These are phyloP conservation scores for Pinna nobilis DNA, from an alignment of 1,140 invertebrate species.

Conservation along the genomic window DNA sequence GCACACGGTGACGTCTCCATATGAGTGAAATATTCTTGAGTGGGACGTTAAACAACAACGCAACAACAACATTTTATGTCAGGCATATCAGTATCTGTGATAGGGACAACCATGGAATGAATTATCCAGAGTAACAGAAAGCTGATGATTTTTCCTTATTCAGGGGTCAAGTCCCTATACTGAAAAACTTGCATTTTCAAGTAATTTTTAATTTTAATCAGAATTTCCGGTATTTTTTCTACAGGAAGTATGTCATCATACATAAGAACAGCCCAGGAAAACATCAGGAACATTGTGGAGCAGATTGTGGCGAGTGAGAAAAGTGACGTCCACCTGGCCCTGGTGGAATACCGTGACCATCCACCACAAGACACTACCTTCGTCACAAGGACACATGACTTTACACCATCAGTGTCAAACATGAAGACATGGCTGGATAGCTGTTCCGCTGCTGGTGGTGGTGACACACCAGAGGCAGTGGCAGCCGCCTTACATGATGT, in stretches of 20 bases:
- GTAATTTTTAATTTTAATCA: too few species aligned
- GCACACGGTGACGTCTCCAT: too few species aligned
- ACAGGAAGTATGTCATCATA: slow-evolving; percentile 68
- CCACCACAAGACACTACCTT: slow-evolving; percentile 62
- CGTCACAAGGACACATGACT: slow-evolving; percentile 63
- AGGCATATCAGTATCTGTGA: too few species aligned
- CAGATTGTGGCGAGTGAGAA: slow-evolving; percentile 63
- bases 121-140: too few species aligned
- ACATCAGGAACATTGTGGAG: slow-evolving; percentile 66
- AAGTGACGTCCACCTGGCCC: slow-evolving; percentile 60
- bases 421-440: slow-evolving; percentile 65
- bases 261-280: slow-evolving; percentile 58
- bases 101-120: too few species aligned
- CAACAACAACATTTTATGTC: too few species aligned
- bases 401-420: slow-evolving; percentile 55
- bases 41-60: too few species aligned
- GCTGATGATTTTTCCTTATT: too few species aligned
- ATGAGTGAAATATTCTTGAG: too few species aligned
- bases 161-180: too few species aligned
- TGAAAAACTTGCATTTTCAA: too few species aligned
- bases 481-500: slow-evolving; percentile 65
- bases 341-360: slow-evolving; percentile 69
- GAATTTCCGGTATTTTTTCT: too few species aligned
- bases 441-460: slow-evolving; percentile 60
- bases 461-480: slow-evolving; percentile 67